phyloP scores from a whole-genome alignment of 2,797 vertebrate species.

The Cuculus canorus region DNA sequence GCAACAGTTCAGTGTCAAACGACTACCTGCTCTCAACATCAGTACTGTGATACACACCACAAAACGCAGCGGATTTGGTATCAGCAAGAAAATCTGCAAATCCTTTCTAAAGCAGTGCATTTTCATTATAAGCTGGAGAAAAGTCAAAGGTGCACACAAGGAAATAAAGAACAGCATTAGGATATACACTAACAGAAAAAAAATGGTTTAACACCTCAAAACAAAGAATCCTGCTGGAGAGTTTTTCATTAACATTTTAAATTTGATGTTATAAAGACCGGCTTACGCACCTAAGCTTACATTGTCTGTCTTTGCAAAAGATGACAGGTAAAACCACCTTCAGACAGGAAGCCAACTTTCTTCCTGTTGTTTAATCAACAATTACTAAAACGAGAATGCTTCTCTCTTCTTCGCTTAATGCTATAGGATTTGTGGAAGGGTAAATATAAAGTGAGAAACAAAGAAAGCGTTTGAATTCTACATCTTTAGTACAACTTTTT shows the following conservation, averaged over 20 bases:
- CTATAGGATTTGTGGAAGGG: not conserved
- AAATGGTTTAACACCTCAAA: not conserved
- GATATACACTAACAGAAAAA: not conserved
- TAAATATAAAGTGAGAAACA: not conserved
- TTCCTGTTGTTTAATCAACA: slow-evolving; percentile 82
- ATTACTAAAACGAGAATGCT: slow-evolving; percentile 58
- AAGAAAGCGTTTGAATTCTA: not conserved
- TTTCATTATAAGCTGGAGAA: not conserved
- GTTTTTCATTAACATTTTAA: not conserved
- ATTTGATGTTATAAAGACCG: not conserved
- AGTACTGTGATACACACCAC: not conserved
- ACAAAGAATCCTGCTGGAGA: not conserved
- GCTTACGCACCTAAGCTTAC: not conserved
- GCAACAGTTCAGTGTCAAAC: not conserved
- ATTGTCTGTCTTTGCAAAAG: slow-evolving; percentile 12
- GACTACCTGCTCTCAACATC: not conserved
- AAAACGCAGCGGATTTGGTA: not conserved
- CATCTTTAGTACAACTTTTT: not conserved
- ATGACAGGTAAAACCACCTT: slow-evolving; percentile 73
- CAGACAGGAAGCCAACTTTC: slow-evolving; percentile 80
- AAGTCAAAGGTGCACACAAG: not conserved
- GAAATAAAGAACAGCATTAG: not conserved
- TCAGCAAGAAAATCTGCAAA: not conserved
- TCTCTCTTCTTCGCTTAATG: slow-evolving; percentile 45
- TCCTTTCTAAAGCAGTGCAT: not conserved